phyloP scores from a whole-genome alignment of 2,797 vertebrate species.

The Urocyon cinereoargenteus region DNA sequence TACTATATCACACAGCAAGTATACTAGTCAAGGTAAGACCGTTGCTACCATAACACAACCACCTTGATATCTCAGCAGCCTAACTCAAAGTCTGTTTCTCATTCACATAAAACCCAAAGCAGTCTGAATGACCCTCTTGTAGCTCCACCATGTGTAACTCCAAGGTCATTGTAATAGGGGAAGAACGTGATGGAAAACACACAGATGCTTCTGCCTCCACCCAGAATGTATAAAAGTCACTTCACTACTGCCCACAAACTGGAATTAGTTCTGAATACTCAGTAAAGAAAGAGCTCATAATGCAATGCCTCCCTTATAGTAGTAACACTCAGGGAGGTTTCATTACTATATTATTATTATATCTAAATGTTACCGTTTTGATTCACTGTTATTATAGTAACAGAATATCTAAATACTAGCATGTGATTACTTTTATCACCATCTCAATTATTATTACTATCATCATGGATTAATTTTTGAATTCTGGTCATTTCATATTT shows the following conservation, averaged over 20 bases:
- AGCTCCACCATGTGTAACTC: background rate
- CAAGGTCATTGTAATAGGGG: background rate
- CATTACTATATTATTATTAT: background rate
- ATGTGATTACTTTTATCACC: background rate
- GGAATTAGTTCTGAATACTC: background rate
- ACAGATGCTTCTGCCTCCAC: background rate
- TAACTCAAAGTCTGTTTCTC: background rate
- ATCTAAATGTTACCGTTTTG: background rate
- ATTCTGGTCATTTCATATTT: constrained; percentile 39
- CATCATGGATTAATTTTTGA: background rate
- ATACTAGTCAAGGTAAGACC: background rate
- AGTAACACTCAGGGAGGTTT: background rate
- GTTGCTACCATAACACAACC: background rate
- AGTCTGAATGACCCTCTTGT: background rate
- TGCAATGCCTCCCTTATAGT: background rate
- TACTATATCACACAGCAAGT: background rate
- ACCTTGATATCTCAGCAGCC: background rate
- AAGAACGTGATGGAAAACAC: background rate
- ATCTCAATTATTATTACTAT: background rate
- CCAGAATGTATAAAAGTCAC: background rate
- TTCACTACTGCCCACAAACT: background rate
- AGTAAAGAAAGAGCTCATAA: background rate
- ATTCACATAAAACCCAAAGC: background rate
- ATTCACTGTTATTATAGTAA: background rate
- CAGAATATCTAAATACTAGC: background rate